These are phyloP conservation scores for Dolichomitus sp. DNA, from an alignment of 2,888 invertebrate genomes.

Conservation along the genomic window DNA sequence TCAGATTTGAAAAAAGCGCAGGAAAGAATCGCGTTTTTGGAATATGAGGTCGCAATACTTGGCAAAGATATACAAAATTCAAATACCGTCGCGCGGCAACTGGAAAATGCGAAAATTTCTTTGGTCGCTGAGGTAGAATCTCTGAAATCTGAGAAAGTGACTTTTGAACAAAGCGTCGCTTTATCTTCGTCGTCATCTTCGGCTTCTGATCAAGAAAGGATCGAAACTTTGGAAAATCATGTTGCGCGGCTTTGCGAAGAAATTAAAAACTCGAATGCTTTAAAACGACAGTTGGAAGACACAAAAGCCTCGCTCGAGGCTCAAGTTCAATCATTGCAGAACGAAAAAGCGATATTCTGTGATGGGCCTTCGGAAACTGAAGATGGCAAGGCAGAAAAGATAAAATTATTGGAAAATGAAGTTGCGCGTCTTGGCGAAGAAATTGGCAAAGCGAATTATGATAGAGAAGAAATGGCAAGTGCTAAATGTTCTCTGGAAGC, in stretches of 20 bases:
- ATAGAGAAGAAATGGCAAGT: conserved; percentile 46
- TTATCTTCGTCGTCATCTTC: neutral
- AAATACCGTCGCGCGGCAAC: neutral
- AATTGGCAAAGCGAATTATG: conserved; percentile 6
- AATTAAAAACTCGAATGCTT: conserved; percentile 41
- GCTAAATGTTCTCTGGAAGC: conserved; percentile 14
- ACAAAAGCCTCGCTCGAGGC: conserved; percentile 21
- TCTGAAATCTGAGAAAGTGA: conserved; percentile 4
- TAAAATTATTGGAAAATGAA: conserved; percentile 33
- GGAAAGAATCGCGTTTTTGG: conserved; percentile 35
- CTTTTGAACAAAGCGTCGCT: neutral
- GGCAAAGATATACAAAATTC: conserved; percentile 12
- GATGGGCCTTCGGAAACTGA: neutral
- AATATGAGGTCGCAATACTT: conserved; percentile 32
- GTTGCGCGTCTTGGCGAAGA: conserved; percentile 17
- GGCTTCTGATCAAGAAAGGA: neutral
- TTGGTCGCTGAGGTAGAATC: neutral
- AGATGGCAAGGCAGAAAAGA: conserved; percentile 9
- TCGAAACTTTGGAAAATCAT: conserved; percentile 63
- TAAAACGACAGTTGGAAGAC: conserved; percentile 54
- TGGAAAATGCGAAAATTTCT: neutral
- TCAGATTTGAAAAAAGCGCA: conserved; percentile 37
- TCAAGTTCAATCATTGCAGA: conserved; percentile 58
- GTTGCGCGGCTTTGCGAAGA: conserved; percentile 25
- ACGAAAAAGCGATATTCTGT: conserved; percentile 62